Percentiles rank a stretch among this genome's conserved stretches.
Evolutionary conservation across 1,140 invertebrate species (phyloP).

Genomic region (Pentalonia nigronervosa): DNA sequence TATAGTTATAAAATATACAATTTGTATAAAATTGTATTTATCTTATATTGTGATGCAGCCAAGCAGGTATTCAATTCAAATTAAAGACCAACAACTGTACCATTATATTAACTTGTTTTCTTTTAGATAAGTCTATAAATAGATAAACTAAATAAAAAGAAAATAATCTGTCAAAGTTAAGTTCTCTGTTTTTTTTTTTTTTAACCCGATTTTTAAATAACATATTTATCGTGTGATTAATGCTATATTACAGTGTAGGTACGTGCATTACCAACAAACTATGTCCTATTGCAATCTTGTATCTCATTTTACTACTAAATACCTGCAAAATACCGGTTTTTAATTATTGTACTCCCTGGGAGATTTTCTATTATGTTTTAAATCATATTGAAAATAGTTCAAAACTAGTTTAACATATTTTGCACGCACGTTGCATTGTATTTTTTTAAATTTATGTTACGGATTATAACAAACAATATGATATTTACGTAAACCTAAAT

Average conservation of each 20-base stretch:
- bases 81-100: not conserved
- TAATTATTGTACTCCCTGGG: not conserved
- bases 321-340: not conserved
- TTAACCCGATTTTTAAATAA: too few relatives aligned
- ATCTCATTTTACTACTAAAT: not conserved
- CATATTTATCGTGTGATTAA: not conserved
- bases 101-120: not conserved
- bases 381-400: not conserved
- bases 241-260: not conserved
- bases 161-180: not conserved
- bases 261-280: not conserved
- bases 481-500: not conserved
- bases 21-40: too few relatives aligned
- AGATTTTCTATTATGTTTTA: not conserved
- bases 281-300: not conserved
- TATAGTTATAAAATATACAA: too few relatives aligned
- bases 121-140: not conserved
- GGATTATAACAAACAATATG: not conserved
- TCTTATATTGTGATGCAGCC: too few relatives aligned
- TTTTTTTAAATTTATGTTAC: not conserved
- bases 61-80: not conserved
- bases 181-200: not conserved
- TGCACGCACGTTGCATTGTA: not conserved
- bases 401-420: slow-evolving; percentile 1
- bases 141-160: not conserved